Evolutionary conservation across 35 echinoderm and acorn worm genomes (phyloP).

Genomic region (Apostichopus japonicus): DNA sequence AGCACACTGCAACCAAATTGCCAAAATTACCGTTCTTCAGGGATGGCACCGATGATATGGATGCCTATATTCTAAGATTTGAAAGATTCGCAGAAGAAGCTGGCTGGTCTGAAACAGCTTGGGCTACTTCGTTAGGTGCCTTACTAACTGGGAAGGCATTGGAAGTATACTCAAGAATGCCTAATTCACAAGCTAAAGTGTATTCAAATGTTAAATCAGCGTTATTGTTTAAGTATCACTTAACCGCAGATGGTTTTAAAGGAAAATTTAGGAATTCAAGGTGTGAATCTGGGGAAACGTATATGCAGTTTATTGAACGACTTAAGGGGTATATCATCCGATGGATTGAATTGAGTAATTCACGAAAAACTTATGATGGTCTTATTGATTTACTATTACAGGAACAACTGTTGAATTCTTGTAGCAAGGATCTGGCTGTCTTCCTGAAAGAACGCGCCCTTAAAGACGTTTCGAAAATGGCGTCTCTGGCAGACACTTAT

Average conservation of each 20-base stretch:
- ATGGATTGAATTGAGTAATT: slow-evolving; percentile 47
- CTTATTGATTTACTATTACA: slow-evolving; percentile 48
- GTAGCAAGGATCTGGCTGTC: slow-evolving; percentile 39
- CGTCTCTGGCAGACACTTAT: slow-evolving; percentile 7
- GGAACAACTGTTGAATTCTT: slow-evolving; percentile 39
- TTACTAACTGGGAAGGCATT: slow-evolving; percentile 58
- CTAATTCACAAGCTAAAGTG: slow-evolving; percentile 28
- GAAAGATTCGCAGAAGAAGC: slow-evolving; percentile 48
- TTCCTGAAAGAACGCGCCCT: slow-evolving; percentile 60
- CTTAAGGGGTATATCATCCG: slow-evolving; percentile 39
- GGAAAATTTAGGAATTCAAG: slow-evolving; percentile 53
- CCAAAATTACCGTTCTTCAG: slow-evolving; percentile 50
- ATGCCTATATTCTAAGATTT: slow-evolving; percentile 57
- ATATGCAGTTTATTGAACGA: slow-evolving; percentile 41
- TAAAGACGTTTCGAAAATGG: background rate
- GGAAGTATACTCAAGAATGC: slow-evolving; percentile 47
- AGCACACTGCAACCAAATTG: background rate
- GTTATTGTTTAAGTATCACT: slow-evolving; percentile 48
- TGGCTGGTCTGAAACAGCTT: slow-evolving; percentile 20
- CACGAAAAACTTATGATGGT: slow-evolving; percentile 53
- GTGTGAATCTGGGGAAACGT: slow-evolving; percentile 22
- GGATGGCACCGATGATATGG: slow-evolving; percentile 56
- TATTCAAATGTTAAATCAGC: slow-evolving; percentile 49
- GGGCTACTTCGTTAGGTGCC: slow-evolving; percentile 48
- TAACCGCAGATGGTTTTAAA: slow-evolving; percentile 68